Percentiles rank a stretch among this genome's conserved stretches.
phyloP scores from a whole-genome alignment of 2,888 invertebrate genomes.

The Dryobotodes eremita region DNA sequence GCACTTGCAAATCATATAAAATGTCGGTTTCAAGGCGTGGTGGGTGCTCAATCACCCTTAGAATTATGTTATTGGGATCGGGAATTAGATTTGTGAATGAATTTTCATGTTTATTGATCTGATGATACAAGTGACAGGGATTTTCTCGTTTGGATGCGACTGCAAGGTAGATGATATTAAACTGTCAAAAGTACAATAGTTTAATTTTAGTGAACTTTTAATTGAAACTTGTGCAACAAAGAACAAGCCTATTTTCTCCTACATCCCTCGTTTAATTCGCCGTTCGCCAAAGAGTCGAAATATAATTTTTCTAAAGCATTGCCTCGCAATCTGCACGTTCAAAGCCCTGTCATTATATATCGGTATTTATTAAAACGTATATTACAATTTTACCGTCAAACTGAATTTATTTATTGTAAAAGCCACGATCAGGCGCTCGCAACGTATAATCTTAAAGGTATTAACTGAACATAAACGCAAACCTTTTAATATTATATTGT shows the following conservation, averaged over 20 bases:
- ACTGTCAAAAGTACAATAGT: neutral
- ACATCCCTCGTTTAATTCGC: slow-evolving; percentile 8
- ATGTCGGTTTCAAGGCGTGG: slow-evolving; percentile 71
- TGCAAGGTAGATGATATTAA: too few relatives aligned
- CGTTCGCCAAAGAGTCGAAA: slow-evolving; percentile 34
- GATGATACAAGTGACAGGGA: slow-evolving; percentile 17
- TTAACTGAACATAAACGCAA: slow-evolving; percentile 68
- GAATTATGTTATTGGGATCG: slow-evolving; percentile 65
- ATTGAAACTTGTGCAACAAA: slow-evolving; percentile 3
- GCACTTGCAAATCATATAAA: slow-evolving; percentile 66
- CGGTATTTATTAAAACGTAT: slow-evolving; percentile 71
- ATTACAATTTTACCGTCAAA: slow-evolving; percentile 78
- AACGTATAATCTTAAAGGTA: slow-evolving; percentile 75
- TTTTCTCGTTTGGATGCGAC: neutral
- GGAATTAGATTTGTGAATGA: slow-evolving; percentile 63
- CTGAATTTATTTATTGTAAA: slow-evolving; percentile 77
- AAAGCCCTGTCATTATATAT: slow-evolving; percentile 68
- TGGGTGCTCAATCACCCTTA: slow-evolving; percentile 64
- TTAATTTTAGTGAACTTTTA: neutral
- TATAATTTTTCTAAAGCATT: slow-evolving; percentile 59
- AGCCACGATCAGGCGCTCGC: slow-evolving; percentile 64
- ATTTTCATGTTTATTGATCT: slow-evolving; percentile 53
- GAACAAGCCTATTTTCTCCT: neutral
- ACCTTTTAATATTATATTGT: slow-evolving; percentile 72
- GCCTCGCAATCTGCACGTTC: slow-evolving; percentile 67